Evolutionary conservation across 2,888 invertebrate genomes (phyloP).

Genomic region (Lepetodrilus schrolli): DNA sequence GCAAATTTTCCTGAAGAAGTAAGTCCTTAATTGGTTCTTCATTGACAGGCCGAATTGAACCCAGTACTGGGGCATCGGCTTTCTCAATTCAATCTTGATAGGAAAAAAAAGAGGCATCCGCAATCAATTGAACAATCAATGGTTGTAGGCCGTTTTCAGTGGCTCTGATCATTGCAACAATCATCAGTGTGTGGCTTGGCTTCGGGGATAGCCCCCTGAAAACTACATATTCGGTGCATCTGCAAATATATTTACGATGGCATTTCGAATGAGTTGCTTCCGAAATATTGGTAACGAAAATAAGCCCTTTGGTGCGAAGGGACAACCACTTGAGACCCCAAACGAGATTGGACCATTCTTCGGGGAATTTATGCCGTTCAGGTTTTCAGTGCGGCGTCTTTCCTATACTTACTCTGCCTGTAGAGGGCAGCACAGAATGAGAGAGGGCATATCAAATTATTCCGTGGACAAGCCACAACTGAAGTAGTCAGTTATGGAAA

Average conservation of each 20-base stretch:
- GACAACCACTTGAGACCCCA: background rate
- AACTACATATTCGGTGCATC: background rate
- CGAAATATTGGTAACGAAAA: background rate
- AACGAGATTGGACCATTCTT: background rate
- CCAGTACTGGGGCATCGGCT: background rate
- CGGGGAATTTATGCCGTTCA: background rate
- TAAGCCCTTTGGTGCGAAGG: background rate
- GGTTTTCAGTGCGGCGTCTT: background rate
- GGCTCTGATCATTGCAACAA: no score
- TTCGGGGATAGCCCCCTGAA: no score
- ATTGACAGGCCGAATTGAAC: background rate
- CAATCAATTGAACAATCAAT: background rate
- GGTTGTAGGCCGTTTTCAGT: no score
- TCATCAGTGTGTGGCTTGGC: no score
- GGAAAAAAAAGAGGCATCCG: background rate
- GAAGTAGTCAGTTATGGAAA: background rate
- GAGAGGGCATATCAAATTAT: background rate
- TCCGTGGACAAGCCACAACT: background rate
- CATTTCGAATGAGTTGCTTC: background rate
- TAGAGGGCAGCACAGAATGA: background rate
- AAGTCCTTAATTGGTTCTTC: background rate
- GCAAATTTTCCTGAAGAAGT: no score
- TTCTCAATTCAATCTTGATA: background rate
- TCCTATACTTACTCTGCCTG: background rate
- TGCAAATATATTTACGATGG: background rate